A percentile compares a stretch with the other conserved stretches of the same genome.
Conservation (phyloP, 2,113 vertebrate species). For the Zosterops pallidus region DNA sequence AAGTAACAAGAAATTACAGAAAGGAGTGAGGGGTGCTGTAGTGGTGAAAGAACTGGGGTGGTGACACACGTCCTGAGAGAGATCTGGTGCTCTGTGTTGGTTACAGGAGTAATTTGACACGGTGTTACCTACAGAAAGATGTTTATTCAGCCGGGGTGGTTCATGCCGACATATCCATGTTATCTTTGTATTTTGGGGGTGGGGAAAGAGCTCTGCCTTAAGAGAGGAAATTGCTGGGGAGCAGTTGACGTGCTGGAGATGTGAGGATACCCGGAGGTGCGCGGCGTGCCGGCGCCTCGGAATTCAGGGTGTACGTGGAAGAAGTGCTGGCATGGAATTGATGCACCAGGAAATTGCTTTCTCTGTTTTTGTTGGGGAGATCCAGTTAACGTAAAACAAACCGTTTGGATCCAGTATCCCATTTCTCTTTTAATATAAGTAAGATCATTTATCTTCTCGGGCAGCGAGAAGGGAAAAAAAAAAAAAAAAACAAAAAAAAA, state of each 20-base stretch:
- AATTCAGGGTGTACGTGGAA: not conserved
- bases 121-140: not conserved
- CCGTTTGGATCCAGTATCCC: not conserved
- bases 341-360: slow-evolving; percentile 46
- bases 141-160: not conserved
- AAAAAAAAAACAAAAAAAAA: too few species aligned
- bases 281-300: accelerated
- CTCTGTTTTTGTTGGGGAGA: slow-evolving; percentile 8
- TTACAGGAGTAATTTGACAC: not conserved
- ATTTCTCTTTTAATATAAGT: slow-evolving; percentile 35
- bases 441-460: slow-evolving; percentile 32
- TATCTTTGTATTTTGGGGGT: not conserved
- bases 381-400: not conserved
- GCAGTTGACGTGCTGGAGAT: not conserved
- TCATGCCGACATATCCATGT: not conserved
- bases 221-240: not conserved
- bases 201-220: not conserved
- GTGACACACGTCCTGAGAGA: not conserved
- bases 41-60: not conserved
- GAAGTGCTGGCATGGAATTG: not conserved
- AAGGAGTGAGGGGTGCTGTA: too few species aligned
- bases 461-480: not conserved
- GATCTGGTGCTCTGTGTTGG: not conserved
- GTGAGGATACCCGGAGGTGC: not conserved
- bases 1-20: not conserved